phyloP scores from a whole-genome alignment of 1,140 invertebrate species.

The Rhyzopertha dominica region DNA sequence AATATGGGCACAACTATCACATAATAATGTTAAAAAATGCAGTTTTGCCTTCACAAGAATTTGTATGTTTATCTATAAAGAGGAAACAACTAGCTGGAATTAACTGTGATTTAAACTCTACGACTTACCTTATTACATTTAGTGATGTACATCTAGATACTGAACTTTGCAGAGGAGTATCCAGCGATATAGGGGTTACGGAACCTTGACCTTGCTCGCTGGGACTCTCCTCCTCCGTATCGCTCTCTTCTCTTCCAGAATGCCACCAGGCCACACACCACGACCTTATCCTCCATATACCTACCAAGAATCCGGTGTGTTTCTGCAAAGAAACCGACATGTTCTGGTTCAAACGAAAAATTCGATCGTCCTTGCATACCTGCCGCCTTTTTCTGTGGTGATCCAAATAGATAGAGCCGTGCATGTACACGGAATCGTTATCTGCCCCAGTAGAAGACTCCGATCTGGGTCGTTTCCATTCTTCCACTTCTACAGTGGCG shows the following conservation, averaged over 20 bases:
- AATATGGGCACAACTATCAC: no score
- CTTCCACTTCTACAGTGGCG: constrained; percentile 57
- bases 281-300: constrained; percentile 52
- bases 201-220: constrained; percentile 65
- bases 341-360: no score
- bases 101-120: no score
- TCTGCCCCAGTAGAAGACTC: constrained; percentile 67
- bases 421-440: constrained; percentile 66
- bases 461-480: constrained; percentile 67
- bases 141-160: constrained; percentile 77
- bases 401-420: constrained; percentile 51
- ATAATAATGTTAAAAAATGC: no score
- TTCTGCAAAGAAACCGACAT: constrained; percentile 15
- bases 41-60: no score
- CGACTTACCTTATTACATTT: constrained; percentile 60
- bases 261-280: constrained; percentile 86
- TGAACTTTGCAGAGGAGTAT: constrained; percentile 77
- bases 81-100: no score
- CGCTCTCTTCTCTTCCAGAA: constrained; percentile 72
- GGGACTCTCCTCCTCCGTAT: constrained; percentile 64
- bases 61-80: no score
- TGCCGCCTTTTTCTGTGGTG: constrained; percentile 45
- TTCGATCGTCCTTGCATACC: constrained; percentile 38
- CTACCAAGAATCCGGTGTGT: constrained; percentile 28
- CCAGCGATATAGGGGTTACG: constrained; percentile 77